Evolutionary conservation across 2,888 invertebrate genomes (phyloP).

Genomic region (Aleiodes leptofemur): DNA sequence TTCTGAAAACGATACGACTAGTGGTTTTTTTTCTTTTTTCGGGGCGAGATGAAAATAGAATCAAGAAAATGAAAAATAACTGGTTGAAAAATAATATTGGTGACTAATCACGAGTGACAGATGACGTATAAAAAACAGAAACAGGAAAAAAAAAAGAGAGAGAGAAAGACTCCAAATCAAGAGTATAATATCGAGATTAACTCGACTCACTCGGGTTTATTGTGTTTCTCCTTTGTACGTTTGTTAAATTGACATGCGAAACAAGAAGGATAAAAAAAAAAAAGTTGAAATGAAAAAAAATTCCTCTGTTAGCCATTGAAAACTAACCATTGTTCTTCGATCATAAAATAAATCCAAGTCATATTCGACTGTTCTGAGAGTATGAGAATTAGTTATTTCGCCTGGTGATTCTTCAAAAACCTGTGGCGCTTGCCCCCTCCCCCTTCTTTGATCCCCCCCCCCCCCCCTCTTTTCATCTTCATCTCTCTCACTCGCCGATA

Average conservation of each 20-base stretch:
- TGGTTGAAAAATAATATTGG: neutral
- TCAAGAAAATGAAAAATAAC: conserved; percentile 7
- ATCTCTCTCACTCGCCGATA: conserved; percentile 29
- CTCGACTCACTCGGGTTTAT: conserved; percentile 17
- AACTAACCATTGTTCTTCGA: too few species aligned
- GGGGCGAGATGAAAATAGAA: conserved; percentile 5
- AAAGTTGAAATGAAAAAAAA: neutral
- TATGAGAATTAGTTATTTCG: neutral
- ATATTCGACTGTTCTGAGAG: too few species aligned
- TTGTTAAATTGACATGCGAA: conserved; percentile 9
- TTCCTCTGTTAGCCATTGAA: neutral
- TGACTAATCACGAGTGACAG: conserved; percentile 50
- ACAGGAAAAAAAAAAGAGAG: neutral
- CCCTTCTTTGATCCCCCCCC: conserved; percentile 55
- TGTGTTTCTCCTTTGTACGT: conserved; percentile 15
- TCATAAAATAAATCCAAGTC: too few species aligned
- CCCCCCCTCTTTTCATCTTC: neutral
- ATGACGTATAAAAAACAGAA: conserved; percentile 53
- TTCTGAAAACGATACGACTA: conserved; percentile 6
- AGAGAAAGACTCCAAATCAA: neutral
- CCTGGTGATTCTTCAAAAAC: conserved; percentile 21
- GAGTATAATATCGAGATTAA: conserved; percentile 31
- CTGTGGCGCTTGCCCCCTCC: conserved; percentile 50
- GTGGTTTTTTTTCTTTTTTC: neutral
- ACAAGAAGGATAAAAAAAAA: neutral